Evolutionary conservation across 2,797 vertebrate genomes (phyloP).

Genomic region (Heterohyrax brucei): DNA sequence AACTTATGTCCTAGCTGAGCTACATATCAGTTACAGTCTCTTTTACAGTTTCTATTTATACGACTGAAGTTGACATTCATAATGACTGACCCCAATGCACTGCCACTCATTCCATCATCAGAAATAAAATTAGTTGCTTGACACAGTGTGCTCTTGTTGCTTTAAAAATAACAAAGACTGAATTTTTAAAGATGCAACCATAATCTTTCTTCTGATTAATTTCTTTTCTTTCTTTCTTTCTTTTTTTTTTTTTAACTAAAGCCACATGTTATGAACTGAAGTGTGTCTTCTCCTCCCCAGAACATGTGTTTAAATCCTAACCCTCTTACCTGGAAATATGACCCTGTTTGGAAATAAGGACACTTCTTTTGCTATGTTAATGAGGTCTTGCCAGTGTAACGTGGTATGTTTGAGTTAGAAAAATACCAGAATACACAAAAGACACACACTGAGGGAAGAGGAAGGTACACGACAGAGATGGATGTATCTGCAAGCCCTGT

Average conservation of each 20-base stretch:
- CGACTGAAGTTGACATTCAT: not conserved
- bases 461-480: too few relatives aligned
- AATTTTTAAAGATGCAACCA: slow-evolving; percentile 15
- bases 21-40: not conserved
- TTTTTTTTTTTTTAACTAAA: not conserved
- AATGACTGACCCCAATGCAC: slow-evolving; percentile 16
- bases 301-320: not conserved
- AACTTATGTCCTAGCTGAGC: not conserved
- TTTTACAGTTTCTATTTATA: slow-evolving; percentile 47
- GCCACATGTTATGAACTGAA: not conserved
- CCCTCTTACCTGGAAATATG: not conserved
- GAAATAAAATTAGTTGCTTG: slow-evolving; percentile 49
- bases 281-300: not conserved
- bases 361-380: too few relatives aligned
- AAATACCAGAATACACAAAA: too few relatives aligned
- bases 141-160: not conserved
- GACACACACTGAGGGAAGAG: too few relatives aligned
- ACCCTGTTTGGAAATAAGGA: too few relatives aligned
- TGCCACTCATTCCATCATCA: slow-evolving; percentile 5
- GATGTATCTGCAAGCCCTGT: not conserved
- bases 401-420: not conserved
- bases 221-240: not conserved
- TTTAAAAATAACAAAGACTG: slow-evolving; percentile 22
- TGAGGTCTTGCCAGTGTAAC: too few relatives aligned
- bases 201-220: not conserved